These are phyloP conservation scores for Platynereis dumerilii DNA, from an alignment of 2,888 invertebrate genomes.

Conservation along the genomic window DNA sequence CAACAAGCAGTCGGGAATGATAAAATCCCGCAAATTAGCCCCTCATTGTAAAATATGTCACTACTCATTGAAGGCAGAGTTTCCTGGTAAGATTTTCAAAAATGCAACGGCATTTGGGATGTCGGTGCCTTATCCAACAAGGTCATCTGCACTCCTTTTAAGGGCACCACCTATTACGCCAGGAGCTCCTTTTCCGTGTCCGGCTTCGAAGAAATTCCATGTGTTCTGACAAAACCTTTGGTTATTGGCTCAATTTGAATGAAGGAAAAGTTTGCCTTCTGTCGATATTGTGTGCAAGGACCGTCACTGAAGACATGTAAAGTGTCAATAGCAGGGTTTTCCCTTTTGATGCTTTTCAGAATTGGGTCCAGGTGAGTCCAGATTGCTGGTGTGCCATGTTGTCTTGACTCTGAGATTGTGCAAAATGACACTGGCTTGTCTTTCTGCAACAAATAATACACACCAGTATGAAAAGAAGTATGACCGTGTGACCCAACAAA, in stretches of 20 bases:
- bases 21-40: too few species aligned
- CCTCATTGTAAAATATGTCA: too few species aligned
- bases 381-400: slow-evolving; percentile 1
- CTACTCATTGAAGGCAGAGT: too few species aligned
- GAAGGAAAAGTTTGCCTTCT: neutral
- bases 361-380: neutral
- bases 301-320: slow-evolving; percentile 4
- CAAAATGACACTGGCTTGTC: slow-evolving; percentile 3
- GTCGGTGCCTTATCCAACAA: slow-evolving; percentile 27
- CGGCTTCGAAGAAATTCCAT: slow-evolving; percentile 57
- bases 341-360: neutral
- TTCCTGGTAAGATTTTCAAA: too few species aligned
- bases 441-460: neutral
- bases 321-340: neutral
- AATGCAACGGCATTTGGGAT: too few species aligned
- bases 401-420: neutral
- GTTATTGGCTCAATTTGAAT: too few species aligned
- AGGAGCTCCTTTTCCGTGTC: slow-evolving; percentile 54
- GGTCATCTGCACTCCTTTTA: slow-evolving; percentile 47
- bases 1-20: too few species aligned
- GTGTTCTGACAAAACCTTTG: neutral
- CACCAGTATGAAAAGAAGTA: neutral
- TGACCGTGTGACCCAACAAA: slow-evolving; percentile 1
- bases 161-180: slow-evolving; percentile 51
- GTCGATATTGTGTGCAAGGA: neutral